Evolutionary conservation across 2,113 vertebrate species (phyloP).

Genomic region (Perca flavescens): DNA sequence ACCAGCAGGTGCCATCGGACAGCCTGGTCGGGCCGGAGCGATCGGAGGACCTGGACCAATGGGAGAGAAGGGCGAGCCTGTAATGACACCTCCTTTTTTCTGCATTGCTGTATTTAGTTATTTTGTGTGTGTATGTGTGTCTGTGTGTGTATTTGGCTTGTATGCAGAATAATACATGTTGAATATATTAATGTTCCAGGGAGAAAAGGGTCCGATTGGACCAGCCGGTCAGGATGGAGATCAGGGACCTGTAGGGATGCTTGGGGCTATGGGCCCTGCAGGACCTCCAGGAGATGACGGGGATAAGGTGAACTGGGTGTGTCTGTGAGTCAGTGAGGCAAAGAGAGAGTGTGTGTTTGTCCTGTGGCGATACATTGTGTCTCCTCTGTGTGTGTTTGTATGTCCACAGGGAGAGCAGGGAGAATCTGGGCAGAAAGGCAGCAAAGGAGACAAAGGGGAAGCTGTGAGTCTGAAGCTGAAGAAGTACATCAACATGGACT

Average conservation of each 20-base stretch:
- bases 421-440: conserved; percentile 85
- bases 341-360: conserved; percentile 10
- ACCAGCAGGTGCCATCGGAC: conserved; percentile 92
- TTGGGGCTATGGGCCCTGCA: conserved; percentile 75
- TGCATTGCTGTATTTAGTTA: background rate
- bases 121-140: background rate
- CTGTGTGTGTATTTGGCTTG: background rate
- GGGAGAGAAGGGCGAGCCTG: conserved; percentile 96
- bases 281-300: conserved; percentile 85
- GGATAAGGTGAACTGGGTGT: conserved; percentile 78
- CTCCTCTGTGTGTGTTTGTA: conserved; percentile 21
- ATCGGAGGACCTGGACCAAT: conserved; percentile 91
- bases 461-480: conserved; percentile 68
- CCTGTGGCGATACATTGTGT: background rate
- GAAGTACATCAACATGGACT: background rate
- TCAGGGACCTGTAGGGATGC: conserved; percentile 78
- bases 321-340: background rate
- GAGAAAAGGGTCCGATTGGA: conserved; percentile 83
- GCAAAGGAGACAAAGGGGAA: conserved; percentile 88
- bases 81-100: conserved; percentile 75
- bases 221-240: conserved; percentile 83
- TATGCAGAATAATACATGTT: background rate
- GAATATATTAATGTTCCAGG: conserved; percentile 70
- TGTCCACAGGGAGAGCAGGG: conserved; percentile 83
- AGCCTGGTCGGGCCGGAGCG: conserved; percentile 90